phyloP scores from a whole-genome alignment of 2,888 invertebrate genomes.

The Drosophila imparisetae region DNA sequence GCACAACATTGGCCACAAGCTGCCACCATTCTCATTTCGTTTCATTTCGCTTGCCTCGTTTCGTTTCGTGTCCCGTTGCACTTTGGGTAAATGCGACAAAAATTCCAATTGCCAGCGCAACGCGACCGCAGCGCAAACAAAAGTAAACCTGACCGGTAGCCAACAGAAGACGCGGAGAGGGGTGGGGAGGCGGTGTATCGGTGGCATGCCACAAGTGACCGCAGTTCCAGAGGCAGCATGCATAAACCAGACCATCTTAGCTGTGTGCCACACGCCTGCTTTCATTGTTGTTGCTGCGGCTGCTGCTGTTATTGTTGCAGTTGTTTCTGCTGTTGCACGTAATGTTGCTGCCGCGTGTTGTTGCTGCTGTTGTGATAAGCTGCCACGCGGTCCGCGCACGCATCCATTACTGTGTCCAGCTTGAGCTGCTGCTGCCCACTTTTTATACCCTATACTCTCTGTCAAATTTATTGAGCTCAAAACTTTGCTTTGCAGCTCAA shows the following conservation, averaged over 20 bases:
- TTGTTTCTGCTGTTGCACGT: conserved; percentile 25
- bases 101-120: conserved; percentile 80
- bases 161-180: neutral
- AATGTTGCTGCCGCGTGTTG: neutral
- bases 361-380: conserved; percentile 70
- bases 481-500: neutral
- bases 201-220: conserved; percentile 80
- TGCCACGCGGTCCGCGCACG: conserved; percentile 60
- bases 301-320: conserved; percentile 17
- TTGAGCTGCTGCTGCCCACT: conserved; percentile 10
- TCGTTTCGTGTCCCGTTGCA: conserved; percentile 53
- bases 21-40: conserved; percentile 23
- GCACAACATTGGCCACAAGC: conserved; percentile 74
- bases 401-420: conserved; percentile 45
- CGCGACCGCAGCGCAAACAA: conserved; percentile 70
- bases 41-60: neutral
- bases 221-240: conserved; percentile 49
- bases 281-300: conserved; percentile 4
- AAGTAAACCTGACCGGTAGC: conserved; percentile 30
- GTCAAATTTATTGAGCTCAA: neutral
- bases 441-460: conserved; percentile 3
- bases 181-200: neutral
- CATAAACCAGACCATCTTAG: conserved; percentile 74
- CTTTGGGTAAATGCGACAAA: conserved; percentile 84
- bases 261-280: conserved; percentile 1